Conservation (phyloP, 1,140 invertebrate genomes). For the Aplysia californica region DNA sequence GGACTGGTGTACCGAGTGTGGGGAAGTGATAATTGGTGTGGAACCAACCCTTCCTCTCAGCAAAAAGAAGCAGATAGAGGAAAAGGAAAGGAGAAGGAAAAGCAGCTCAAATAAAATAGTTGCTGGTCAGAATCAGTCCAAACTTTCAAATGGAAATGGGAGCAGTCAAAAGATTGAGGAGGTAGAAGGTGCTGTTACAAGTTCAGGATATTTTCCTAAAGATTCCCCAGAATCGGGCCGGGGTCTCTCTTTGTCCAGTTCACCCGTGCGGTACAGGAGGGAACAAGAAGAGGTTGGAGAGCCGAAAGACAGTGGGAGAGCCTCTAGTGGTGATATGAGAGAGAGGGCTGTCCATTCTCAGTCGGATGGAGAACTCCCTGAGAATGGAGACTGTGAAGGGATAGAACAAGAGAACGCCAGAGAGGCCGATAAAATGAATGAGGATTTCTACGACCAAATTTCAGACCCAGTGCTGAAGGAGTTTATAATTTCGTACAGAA, state of each 20-base stretch:
- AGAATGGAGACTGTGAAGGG: no score
- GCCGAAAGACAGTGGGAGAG: conserved; percentile 36
- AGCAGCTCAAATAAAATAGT: neutral
- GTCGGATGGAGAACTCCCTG: neutral
- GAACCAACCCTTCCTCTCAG: conserved; percentile 37
- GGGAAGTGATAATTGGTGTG: conserved; percentile 59
- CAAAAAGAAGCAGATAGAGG: neutral
- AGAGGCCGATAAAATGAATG: neutral
- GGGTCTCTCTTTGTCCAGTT: conserved; percentile 18
- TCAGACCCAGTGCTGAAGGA: conserved; percentile 14
- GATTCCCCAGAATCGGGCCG: conserved; percentile 29
- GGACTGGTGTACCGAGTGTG: conserved; percentile 60
- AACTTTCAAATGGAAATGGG: neutral
- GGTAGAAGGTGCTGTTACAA: conserved; percentile 1
- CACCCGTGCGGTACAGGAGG: neutral
- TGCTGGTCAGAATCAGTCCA: neutral
- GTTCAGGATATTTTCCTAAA: neutral
- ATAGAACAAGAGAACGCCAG: neutral
- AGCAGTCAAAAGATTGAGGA: conserved; percentile 4
- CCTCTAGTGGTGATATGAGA: conserved; percentile 36
- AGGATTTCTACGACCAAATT: conserved; percentile 8
- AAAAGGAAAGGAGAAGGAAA: neutral
- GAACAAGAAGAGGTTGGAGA: conserved; percentile 18
- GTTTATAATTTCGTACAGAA: conserved; percentile 15
- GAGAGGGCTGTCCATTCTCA: neutral